Percentiles rank a stretch among this genome's conserved stretches.
Conservation (phyloP, 1,140 invertebrate species). For the Panulirus ornatus region DNA sequence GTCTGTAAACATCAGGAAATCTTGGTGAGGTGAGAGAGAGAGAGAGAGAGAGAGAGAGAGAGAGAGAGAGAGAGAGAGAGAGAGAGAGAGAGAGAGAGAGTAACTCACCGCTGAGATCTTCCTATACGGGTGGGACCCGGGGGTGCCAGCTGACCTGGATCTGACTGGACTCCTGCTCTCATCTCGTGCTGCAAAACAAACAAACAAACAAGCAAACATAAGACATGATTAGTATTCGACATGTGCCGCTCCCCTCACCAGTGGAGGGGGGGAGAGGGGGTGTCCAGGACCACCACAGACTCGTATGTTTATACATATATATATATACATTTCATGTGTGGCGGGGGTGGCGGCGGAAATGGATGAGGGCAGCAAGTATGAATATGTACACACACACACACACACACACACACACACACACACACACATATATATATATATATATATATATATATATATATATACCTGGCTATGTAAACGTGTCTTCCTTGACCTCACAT, state of each 20-base stretch:
- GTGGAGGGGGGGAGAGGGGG: too few species aligned
- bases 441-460: conserved; percentile 1
- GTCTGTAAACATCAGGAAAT: not conserved
- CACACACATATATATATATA: conserved; percentile 3
- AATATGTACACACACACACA: conserved; percentile 38
- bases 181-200: conserved; percentile 52
- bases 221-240: too few species aligned
- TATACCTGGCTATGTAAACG: too few species aligned
- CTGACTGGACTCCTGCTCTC: conserved; percentile 65
- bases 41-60: not conserved
- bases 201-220: too few species aligned
- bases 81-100: conserved; percentile 33
- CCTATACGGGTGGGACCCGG: conserved; percentile 63
- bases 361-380: too few species aligned
- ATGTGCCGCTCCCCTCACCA: too few species aligned
- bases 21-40: not conserved
- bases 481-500: too few species aligned
- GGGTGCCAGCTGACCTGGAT: conserved; percentile 62
- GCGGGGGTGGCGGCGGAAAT: too few species aligned
- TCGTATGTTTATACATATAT: too few species aligned
- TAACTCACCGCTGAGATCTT: conserved; percentile 60
- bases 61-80: not conserved
- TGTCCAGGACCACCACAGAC: too few species aligned
- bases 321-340: too few species aligned
- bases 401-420: conserved; percentile 38